Percentiles rank a stretch among this genome's conserved stretches.
phyloP scores from a whole-genome alignment of 2,113 vertebrate species.

The Himantopus leucocephalus region DNA sequence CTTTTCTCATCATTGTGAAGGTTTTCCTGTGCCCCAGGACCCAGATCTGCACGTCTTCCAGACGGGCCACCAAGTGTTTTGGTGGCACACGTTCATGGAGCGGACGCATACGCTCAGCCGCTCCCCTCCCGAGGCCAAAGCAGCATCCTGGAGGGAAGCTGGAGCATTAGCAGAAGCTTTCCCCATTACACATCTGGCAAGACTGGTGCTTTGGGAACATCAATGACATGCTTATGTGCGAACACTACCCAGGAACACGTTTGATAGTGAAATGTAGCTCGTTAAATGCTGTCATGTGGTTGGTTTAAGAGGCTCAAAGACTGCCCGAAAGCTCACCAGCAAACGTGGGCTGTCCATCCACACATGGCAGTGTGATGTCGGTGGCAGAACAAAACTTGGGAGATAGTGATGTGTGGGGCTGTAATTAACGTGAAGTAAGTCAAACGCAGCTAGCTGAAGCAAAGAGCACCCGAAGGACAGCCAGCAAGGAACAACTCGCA shows the following conservation, averaged over 20 bases:
- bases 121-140: neutral
- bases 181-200: neutral
- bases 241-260: neutral
- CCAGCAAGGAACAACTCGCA: neutral
- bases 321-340: neutral
- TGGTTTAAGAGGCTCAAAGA: neutral
- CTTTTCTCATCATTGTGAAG: neutral
- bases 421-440: neutral
- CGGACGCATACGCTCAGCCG: rapidly evolving
- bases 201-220: neutral
- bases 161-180: neutral
- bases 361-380: neutral
- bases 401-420: neutral
- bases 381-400: rapidly evolving
- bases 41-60: neutral
- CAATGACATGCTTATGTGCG: neutral
- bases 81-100: rapidly evolving
- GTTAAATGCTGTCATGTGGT: neutral
- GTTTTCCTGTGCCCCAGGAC: neutral
- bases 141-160: neutral
- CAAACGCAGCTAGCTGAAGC: neutral
- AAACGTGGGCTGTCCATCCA: neutral
- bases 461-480: neutral
- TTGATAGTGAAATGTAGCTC: neutral
- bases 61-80: neutral